A percentile compares a stretch with the other conserved stretches of the same genome.
Evolutionary conservation across 2,797 vertebrate genomes (phyloP).

Genomic region (Amphiprion clarkii): DNA sequence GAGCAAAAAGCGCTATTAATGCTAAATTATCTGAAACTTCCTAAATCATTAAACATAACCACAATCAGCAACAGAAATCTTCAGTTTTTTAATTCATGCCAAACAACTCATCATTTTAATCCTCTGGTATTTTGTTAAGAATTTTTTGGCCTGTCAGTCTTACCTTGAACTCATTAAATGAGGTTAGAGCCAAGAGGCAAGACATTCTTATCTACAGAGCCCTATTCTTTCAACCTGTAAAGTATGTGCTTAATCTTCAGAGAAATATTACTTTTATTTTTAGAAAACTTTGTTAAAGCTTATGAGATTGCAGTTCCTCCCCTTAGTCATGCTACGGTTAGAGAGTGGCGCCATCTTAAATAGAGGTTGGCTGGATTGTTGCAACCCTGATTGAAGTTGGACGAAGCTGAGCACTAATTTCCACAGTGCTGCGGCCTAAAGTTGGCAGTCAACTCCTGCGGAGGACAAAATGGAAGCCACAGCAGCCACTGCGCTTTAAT

Average conservation of each 20-base stretch:
- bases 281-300: slow-evolving; percentile 39
- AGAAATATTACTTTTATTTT: slow-evolving; percentile 44
- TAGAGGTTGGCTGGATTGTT: slow-evolving; percentile 40
- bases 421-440: slow-evolving; percentile 40
- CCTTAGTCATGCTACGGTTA: slow-evolving; percentile 27
- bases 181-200: slow-evolving; percentile 25
- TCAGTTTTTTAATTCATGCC: not conserved
- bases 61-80: not conserved
- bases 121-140: slow-evolving; percentile 18
- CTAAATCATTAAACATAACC: slow-evolving; percentile 13
- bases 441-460: slow-evolving; percentile 47
- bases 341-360: slow-evolving; percentile 56
- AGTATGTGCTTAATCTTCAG: slow-evolving; percentile 29
- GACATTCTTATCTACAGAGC: slow-evolving; percentile 29
- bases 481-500: slow-evolving; percentile 52
- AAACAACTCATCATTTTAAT: slow-evolving; percentile 16
- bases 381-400: slow-evolving; percentile 46
- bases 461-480: slow-evolving; percentile 45
- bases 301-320: slow-evolving; percentile 38
- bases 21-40: slow-evolving; percentile 23
- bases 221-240: slow-evolving; percentile 16
- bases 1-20: slow-evolving; percentile 26
- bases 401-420: slow-evolving; percentile 42
- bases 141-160: not conserved
- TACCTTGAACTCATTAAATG: slow-evolving; percentile 32